Base-by-base conservation (phyloP, 2,113 vertebrate species). In the Eolophus roseicapilla region DNA sequence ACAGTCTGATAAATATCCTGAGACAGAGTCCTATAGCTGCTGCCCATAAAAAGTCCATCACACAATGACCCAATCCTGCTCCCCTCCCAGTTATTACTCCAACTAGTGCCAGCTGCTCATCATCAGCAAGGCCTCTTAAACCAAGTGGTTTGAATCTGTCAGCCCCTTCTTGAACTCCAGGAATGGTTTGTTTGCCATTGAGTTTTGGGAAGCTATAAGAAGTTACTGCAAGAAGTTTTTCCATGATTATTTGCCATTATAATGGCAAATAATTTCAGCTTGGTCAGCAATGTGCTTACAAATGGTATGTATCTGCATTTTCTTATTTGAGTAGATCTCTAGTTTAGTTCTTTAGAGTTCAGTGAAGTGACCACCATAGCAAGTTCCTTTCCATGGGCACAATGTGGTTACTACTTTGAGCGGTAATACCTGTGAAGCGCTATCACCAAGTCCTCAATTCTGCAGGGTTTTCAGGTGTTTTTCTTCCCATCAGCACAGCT, bases 151-250 rank as follows among this genome's bases (percentile, higher is more conserved):
- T 4, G 2, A 15, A 11, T 46, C 50, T 49, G 3, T 27, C 25
- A 75, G 46, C 27, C 19, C 4, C 6, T 43, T 41, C 43, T 27
- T 82, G 33, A 27, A 2, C 33, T 46, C 35, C 5, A 3, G 39
- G 28, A 64, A 24, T 0, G 0, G 20, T 75, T 71, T 43, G 16
- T 74, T 81, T 71, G 28, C 11, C 8, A 9, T 52, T 44, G 19
- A 2, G 52, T 69, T 88, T 91, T 70, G 28, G n/a, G 23, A 47
- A 49, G 31, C 8, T 31, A 27, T 5, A 68, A 82, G 23, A 64
- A n/a, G 14, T 19, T 44, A 18, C 19, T 57, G 35, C 1, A 17
- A 68, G 33, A 55, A 27, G 2, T 64, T 78, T 78, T 60, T 12
- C 43, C 4, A 2, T 0, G 1, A 9, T 53, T 74, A 21, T 75